phyloP scores from a whole-genome alignment of 2,113 vertebrate genomes.

The Bagarius yarrelli region DNA sequence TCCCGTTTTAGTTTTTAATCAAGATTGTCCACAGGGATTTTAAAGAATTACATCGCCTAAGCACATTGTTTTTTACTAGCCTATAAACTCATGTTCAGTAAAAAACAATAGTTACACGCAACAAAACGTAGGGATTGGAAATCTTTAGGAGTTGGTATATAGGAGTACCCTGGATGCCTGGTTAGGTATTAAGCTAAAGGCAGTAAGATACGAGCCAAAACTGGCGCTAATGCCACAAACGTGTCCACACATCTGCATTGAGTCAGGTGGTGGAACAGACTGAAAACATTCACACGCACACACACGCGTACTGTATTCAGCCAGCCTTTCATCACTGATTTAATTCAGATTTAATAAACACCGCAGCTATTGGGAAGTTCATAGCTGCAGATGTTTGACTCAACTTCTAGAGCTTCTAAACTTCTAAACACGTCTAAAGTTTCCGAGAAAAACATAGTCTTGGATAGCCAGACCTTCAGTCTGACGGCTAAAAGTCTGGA shows the following conservation, averaged over 20 bases:
- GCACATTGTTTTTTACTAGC: background rate
- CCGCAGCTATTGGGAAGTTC: background rate
- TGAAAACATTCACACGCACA: background rate
- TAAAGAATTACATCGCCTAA: background rate
- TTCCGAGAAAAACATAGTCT: background rate
- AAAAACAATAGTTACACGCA: background rate
- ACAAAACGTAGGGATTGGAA: background rate
- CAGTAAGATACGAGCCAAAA: too few relatives aligned
- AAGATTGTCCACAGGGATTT: background rate
- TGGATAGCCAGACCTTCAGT: too few relatives aligned
- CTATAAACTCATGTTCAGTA: background rate
- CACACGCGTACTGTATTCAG: background rate
- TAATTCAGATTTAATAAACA: background rate
- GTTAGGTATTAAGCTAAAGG: background rate
- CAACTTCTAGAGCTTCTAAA: background rate
- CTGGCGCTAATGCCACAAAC: background rate
- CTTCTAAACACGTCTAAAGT: background rate
- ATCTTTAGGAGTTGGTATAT: background rate
- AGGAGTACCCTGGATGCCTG: background rate
- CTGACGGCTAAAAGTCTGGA: too few relatives aligned
- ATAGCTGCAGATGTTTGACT: background rate
- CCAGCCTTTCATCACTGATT: background rate
- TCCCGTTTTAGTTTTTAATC: background rate
- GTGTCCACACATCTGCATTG: background rate
- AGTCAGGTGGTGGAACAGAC: background rate